A percentile compares a stretch with the other conserved stretches of the same genome.
Evolutionary conservation across 2,797 vertebrate species (phyloP).

Genomic region (Poecilia wingei): DNA sequence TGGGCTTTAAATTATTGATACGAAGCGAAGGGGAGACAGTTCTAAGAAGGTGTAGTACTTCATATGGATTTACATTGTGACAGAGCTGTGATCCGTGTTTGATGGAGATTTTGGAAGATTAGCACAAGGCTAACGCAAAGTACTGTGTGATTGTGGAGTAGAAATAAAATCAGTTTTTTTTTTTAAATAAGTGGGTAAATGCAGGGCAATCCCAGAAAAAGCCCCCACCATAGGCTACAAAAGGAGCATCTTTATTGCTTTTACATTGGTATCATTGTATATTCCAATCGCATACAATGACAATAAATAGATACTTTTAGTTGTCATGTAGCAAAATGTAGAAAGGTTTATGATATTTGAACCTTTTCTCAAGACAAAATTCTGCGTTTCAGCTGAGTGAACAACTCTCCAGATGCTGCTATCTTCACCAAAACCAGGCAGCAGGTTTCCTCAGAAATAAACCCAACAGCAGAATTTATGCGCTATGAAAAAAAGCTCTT

Average conservation of each 20-base stretch:
- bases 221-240: background rate
- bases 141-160: background rate
- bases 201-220: background rate
- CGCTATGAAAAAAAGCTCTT: background rate
- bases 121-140: background rate
- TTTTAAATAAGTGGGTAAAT: background rate
- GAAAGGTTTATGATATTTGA: background rate
- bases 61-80: too few relatives aligned
- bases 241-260: background rate
- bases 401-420: background rate
- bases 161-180: background rate
- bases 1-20: slow-evolving; percentile 3
- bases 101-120: background rate
- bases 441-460: background rate
- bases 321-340: background rate
- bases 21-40: background rate
- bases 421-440: background rate
- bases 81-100: background rate
- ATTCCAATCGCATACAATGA: background rate
- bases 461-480: background rate
- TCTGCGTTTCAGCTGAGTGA: background rate
- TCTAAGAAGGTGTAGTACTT: background rate
- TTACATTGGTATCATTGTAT: background rate
- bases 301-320: background rate
- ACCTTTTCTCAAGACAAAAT: background rate